Evolutionary conservation across 1,140 invertebrate genomes (phyloP).

Genomic region (Laupala kohalensis): DNA sequence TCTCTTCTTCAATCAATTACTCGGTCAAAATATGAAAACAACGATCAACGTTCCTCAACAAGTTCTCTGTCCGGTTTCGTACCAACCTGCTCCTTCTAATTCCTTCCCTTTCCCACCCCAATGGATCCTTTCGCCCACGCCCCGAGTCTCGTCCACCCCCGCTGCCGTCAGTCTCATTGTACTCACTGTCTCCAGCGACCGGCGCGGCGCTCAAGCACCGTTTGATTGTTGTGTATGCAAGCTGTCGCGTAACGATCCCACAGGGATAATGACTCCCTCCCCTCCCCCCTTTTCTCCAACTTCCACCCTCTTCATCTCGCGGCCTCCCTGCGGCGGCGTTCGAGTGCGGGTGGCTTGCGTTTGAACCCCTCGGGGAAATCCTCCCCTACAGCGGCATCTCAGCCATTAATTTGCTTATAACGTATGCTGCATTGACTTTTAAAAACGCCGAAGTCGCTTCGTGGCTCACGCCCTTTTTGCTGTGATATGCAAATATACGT

Average conservation of each 20-base stretch:
- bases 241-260: background rate
- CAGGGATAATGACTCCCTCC: background rate
- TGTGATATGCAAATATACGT: too few relatives aligned
- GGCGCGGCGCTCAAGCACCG: background rate
- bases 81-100: too few relatives aligned
- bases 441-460: background rate
- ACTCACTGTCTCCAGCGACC: background rate
- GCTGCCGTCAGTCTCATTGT: background rate
- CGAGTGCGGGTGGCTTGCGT: background rate
- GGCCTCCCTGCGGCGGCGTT: background rate
- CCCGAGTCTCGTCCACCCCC: too few relatives aligned
- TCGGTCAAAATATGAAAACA: too few relatives aligned
- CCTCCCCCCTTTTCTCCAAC: too few relatives aligned
- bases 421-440: background rate
- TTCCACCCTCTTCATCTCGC: background rate
- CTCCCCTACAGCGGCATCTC: too few relatives aligned
- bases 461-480: too few relatives aligned
- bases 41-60: too few relatives aligned
- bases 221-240: background rate
- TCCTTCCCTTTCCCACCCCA: background rate
- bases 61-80: too few relatives aligned
- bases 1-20: too few relatives aligned
- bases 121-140: too few relatives aligned
- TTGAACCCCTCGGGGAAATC: background rate
- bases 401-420: background rate